Evolutionary conservation across 1,140 invertebrate genomes (phyloP).

Genomic region (Ceratosolen solmsi): DNA sequence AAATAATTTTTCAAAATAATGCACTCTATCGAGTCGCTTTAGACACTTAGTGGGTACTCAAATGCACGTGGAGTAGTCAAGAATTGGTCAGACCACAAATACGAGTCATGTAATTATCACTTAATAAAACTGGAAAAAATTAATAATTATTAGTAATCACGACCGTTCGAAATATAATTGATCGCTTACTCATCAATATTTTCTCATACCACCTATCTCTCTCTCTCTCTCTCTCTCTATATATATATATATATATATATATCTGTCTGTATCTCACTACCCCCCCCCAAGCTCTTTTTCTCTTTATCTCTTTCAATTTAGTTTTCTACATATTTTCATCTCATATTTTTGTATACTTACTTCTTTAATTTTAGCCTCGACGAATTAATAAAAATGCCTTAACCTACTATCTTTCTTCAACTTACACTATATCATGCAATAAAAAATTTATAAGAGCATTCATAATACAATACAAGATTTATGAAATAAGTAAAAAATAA

Average conservation of each 20-base stretch:
- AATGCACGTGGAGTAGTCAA: conserved; percentile 29
- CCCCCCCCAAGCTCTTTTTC: background rate
- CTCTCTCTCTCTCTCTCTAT: background rate
- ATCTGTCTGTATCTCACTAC: too few species aligned
- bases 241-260: too few species aligned
- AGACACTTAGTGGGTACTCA: conserved; percentile 1
- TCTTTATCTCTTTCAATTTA: background rate
- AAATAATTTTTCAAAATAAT: too few species aligned
- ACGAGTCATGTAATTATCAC: background rate
- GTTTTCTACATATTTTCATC: background rate
- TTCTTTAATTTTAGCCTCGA: conserved; percentile 41
- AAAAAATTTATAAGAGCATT: background rate
- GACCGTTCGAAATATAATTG: conserved; percentile 26
- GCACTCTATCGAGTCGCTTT: background rate
- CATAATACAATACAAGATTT: too few species aligned
- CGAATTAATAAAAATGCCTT: background rate
- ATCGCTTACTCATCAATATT: background rate
- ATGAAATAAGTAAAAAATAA: too few species aligned
- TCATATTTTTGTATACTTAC: background rate
- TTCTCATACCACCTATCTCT: background rate
- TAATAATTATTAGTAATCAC: conserved; percentile 3
- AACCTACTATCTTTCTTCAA: background rate
- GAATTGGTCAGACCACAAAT: conserved; percentile 37
- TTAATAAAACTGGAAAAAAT: conserved; percentile 12
- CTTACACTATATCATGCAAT: conserved; percentile 8